Conservation (phyloP, 1,140 invertebrate genomes). For the Calephelis virginiensis region DNA sequence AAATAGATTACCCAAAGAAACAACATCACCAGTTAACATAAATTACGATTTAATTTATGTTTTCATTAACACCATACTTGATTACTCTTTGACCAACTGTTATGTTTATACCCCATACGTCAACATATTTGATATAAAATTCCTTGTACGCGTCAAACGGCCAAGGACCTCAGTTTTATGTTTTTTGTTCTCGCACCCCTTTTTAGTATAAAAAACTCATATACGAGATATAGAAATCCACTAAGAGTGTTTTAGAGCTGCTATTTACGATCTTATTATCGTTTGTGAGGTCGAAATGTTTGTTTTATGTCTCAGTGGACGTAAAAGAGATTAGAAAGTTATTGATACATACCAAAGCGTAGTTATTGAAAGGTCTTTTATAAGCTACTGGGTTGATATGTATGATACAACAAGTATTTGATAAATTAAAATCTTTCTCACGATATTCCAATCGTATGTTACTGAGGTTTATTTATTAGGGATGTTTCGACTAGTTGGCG, state of each 20-base stretch:
- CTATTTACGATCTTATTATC: slow-evolving; percentile 61
- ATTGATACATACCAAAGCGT: slow-evolving; percentile 4
- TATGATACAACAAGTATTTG: too few relatives aligned
- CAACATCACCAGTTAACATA: too few relatives aligned
- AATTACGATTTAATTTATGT: too few relatives aligned
- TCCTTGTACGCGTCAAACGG: slow-evolving; percentile 50
- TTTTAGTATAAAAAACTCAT: slow-evolving; percentile 47
- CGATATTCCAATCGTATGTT: too few relatives aligned
- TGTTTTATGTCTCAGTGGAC: slow-evolving; percentile 32
- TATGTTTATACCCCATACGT: slow-evolving; percentile 45
- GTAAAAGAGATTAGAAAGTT: slow-evolving; percentile 18
- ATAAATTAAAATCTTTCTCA: too few relatives aligned
- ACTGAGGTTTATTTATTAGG: too few relatives aligned
- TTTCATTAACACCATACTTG: neutral
- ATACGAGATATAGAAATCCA: slow-evolving; percentile 49
- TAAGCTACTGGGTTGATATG: neutral
- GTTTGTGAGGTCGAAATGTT: slow-evolving; percentile 36
- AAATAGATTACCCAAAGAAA: too few relatives aligned
- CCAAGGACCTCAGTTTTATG: slow-evolving; percentile 57
- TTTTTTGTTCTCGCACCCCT: slow-evolving; percentile 58
- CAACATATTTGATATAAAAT: slow-evolving; percentile 65
- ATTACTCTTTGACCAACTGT: slow-evolving; percentile 24
- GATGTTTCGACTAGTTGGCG: too few relatives aligned
- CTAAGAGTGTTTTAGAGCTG: slow-evolving; percentile 53
- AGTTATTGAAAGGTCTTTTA: neutral